Evolutionary conservation across 1,140 invertebrate species (phyloP), one percentile per base, ranked within the genome.

Genomic region (Wiebesia pumilae): DNA sequence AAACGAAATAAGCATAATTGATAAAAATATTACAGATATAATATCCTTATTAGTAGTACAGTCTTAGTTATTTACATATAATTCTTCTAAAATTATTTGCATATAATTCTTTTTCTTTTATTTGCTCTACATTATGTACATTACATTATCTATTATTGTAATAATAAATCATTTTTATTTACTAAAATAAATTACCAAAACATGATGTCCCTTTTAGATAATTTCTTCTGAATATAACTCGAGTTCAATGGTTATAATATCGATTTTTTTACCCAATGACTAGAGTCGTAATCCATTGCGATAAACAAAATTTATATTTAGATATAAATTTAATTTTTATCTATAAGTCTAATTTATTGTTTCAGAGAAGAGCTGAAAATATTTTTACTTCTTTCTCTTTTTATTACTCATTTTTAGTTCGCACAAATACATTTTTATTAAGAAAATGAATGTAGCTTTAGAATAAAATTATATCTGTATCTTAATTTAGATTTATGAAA

Each of bases 251-350:
- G 73, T 43, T 54, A n/a, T 51, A 54, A 30, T n/a, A 54, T 79
- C n/a, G 47, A 79, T 79, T 79, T 51, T 79, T 79, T 58, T 33
- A 21, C 21, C 35, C 54, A 30, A 33, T 16, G 16, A 58, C 19
- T 79, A 58, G 21, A 47, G 10, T 62, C 40, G 43, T n/a, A 79
- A 79, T 79, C 14, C 35, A 30, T 7, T 14, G 24, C 9, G 47
- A 54, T 79, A 79, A 79, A 79, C 0, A 14, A 2, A 24, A 35
- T 79, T 79, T 79, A 51, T 79, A 51, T 35, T 51, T 47, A 51
- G 19, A 6, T n/a, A 58, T 54, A 51, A 79, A 79, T 58, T 79
- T 54, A 51, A 51, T 79, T 54, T 79, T 79, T 79, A 27, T 43
- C 24, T 38, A 71, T 6, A 38, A 35, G n/a, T 69, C 2, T 69